Evolutionary conservation across 2,113 vertebrate species (phyloP), one percentile per base, ranked within the genome.

Genomic region (Melanotaenia duboulayi): DNA sequence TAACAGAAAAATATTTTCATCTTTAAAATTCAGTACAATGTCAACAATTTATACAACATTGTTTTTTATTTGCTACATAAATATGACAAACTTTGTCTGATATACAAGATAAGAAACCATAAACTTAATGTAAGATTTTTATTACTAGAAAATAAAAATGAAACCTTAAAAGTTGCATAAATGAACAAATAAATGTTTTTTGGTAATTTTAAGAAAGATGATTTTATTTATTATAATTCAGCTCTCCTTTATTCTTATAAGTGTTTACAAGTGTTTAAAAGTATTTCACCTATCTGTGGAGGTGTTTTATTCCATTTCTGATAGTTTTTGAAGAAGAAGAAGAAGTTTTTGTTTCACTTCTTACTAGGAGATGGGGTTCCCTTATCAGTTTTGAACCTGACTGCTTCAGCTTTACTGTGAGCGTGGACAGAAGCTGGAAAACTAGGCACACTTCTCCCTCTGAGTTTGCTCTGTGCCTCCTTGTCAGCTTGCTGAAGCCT

Each of bases 381-480:
- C 40, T 19, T 11, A 78, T 60, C 65, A 57, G 62, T 74, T 25
- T 40, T 37, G 35, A 51, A 40, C 46, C 19, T 88, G 90, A 88
- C 80, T 85, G 84, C 51, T 24, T 67, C 56, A 44, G 44, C 56
- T 63, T 81, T 84, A 84, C 71, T 90, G 77, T 4, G 39, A 32
- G 48, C 61, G 55, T 44, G 66, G 56, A 59, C 55, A 35, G 59
- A 67, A 32, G 74, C 55, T 54, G 71, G 67, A 2, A 20, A 58
- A 49, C 68, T 55, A 70, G 76, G 52, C 51, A 77, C 13, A 63
- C 46, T 70, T 60, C 51, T 19, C 57, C 48, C 60, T 66, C 71
- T 71, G 2, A 64, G 64, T 77, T 81, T 51, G 44, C 37, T 75
- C 51, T 77, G 57, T 57, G 65, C 60, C 50, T 46, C 51, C 77